A percentile compares a stretch with the other conserved stretches of the same genome.
Conservation (phyloP, 1,140 invertebrate species). For the Choristoneura fumiferana region DNA sequence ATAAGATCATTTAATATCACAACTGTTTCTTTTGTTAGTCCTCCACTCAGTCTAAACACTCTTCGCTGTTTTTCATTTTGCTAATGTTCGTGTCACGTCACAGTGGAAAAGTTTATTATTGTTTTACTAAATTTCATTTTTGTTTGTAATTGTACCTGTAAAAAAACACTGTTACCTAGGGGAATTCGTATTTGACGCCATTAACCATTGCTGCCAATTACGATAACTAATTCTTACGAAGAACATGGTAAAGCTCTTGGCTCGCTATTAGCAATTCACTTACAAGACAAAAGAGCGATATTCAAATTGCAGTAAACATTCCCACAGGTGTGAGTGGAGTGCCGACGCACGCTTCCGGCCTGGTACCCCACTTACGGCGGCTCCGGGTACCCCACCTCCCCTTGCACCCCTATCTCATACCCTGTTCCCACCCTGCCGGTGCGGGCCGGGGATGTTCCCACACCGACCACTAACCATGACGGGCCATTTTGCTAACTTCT, state of each 20-base stretch:
- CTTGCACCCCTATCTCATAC: slow-evolving; percentile 31
- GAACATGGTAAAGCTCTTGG: slow-evolving; percentile 40
- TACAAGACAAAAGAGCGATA: slow-evolving; percentile 37
- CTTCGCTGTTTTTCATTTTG: slow-evolving; percentile 77
- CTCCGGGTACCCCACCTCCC: slow-evolving; percentile 29
- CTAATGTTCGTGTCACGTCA: slow-evolving; percentile 53
- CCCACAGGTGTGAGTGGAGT: slow-evolving; percentile 65
- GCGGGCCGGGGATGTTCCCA: slow-evolving; percentile 51
- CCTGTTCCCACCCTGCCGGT: slow-evolving; percentile 30
- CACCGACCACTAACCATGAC: slow-evolving; percentile 56
- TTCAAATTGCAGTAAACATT: slow-evolving; percentile 58
- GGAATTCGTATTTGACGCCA: slow-evolving; percentile 45
- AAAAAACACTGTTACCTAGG: slow-evolving; percentile 18
- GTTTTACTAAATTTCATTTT: slow-evolving; percentile 52
- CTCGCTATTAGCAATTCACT: slow-evolving; percentile 25
- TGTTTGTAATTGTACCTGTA: slow-evolving; percentile 33
- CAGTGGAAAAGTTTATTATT: slow-evolving; percentile 45
- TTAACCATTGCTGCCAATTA: background rate
- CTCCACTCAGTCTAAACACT: slow-evolving; percentile 64
- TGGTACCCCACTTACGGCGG: slow-evolving; percentile 51
- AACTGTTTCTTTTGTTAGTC: slow-evolving; percentile 43
- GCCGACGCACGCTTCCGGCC: slow-evolving; percentile 66
- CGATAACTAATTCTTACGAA: slow-evolving; percentile 38
- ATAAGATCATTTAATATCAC: slow-evolving; percentile 73
- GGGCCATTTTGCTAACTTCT: slow-evolving; percentile 64